phyloP scores from a whole-genome alignment of 2,797 vertebrate species.

The Dallia pectoralis region DNA sequence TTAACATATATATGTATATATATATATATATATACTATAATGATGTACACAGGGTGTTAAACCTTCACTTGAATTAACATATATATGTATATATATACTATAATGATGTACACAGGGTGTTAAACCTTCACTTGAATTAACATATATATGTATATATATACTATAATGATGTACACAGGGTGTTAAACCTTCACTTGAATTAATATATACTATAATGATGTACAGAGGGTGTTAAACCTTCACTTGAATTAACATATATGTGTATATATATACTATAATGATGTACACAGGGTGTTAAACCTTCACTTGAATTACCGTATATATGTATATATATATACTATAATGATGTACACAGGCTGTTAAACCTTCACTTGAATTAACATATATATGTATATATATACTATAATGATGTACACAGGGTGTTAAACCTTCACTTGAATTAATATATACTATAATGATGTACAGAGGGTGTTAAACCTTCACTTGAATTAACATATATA shows the following conservation, averaged over 20 bases:
- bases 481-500: no score
- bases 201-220: neutral
- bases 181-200: neutral
- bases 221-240: neutral
- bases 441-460: neutral
- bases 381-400: no score
- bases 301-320: no score
- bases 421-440: neutral
- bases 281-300: neutral
- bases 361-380: neutral
- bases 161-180: neutral
- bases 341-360: neutral
- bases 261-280: neutral
- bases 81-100: no score
- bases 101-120: neutral
- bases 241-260: no score
- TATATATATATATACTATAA: no score
- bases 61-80: neutral
- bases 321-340: no score
- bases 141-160: no score
- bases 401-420: neutral
- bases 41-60: neutral
- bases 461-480: neutral
- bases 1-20: no score
- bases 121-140: neutral